Base-by-base conservation (phyloP, 2,113 vertebrate species). In the Hymenochirus boettgeri region DNA sequence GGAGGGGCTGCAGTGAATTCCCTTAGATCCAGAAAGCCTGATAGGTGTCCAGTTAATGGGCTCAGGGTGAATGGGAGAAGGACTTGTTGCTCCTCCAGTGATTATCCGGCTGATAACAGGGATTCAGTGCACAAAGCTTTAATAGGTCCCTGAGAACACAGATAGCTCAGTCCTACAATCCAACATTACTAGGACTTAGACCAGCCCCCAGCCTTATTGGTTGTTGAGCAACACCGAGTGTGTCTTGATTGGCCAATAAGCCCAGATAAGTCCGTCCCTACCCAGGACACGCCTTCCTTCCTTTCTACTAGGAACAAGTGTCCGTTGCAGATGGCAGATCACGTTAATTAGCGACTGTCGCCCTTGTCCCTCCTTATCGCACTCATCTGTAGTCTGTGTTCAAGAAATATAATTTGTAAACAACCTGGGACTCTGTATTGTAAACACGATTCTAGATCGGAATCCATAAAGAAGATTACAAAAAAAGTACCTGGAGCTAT, bases 171-270 rank as follows among this genome's bases (percentile, higher is more conserved):
- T 50, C 13, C 24, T 42, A 2, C 17, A 23, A 33, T 53, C 48
- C 4, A 17, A 33, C 31, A 45, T 1, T 6, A 35, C 18, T 12
- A 11, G 12, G 7, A 18, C 10, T n/a, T 42, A 15, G 10, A 23
- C n/a, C 27, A 58, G 26, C 27, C 42, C 24, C 3, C 55, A 24
- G 9, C 27, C 54, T 39, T 17, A 66, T 58, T 65, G 63, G 63
- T 11, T 57, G 17, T 1, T 26, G 2, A 24, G 24, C 4, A 11
- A 15, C 4, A 19, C 21, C 27, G 17, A 3, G 6, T 3, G 1
- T 1, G n/a, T 21, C 35, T 2, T 18, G 53, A 66, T 66, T 66
- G 63, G 63, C 6, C 29, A 27, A 1, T 24, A 7, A 3, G 6
- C 15, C 5, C 26, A 13, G 7, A 1, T 6, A 4, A 6, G 21